Base-by-base conservation (phyloP, 1,140 invertebrate genomes). In the Eupeodes corollae region DNA sequence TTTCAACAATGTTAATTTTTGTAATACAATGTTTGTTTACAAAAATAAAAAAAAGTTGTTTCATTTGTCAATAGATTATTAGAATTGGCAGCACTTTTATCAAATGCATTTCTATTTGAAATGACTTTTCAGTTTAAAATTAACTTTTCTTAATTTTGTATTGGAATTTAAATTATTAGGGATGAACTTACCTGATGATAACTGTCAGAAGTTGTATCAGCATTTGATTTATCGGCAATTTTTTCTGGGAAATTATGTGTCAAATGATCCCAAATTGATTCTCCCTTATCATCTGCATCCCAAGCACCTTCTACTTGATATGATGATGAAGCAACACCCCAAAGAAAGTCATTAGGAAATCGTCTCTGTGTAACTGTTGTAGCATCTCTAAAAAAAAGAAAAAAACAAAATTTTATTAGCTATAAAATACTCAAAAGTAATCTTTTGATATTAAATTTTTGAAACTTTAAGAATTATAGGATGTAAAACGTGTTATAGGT, bases 271-370 rank as follows among this genome's bases (percentile, higher is more conserved):
- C 76, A 79, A 48, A 78, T 77, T 10, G 69, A 76, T 52, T 68
- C 63, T 11, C 72, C 68, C 60, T 78, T 80, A 9, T 79, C 79
- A 61, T 78, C 75, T 53, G 59, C 70, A 64, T 83, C 76, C 81
- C 81, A 84, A n/a, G 63, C 80, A 35, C 82, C 81, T 70, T 84
- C 81, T 30, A 83, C 75, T 71, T 84, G 82, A 63, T 80, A 80
- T 2, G 78, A 61, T 0, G 77, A 68, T 1, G 77, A 72, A 0
- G 74, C 70, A 12, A 70, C 58, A 21, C 77, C 78, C 52, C 76
- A 74, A 43, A 70, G 44, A 52, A 80, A 78, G 42, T 64, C 63
- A n/a, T 66, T 51, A 14, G 78, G 77, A 63, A 79, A 76, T 26
- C 51, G 50, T 0, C 63, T 57, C 0, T 41, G 38, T 31, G 46